Conservation (phyloP, 30 jellyfish, hydroid and myxozoan species). For the Turritopsis rubra region DNA sequence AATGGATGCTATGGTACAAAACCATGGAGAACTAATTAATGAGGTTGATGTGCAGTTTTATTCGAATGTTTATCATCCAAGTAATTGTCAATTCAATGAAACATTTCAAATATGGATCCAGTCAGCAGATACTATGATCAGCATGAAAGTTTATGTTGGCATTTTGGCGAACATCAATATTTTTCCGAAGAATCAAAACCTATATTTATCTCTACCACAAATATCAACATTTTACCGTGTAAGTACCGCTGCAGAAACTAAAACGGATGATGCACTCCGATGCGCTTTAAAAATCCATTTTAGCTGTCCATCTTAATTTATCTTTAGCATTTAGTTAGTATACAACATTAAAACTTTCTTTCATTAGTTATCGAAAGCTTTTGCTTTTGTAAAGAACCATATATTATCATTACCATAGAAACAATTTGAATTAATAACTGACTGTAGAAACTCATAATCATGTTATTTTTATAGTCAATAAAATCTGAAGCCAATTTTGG, state of each 20-base stretch:
- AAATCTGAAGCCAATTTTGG: slow-evolving; percentile 66
- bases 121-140: slow-evolving; percentile 45
- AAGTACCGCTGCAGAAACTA: not conserved
- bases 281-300: no score
- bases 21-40: slow-evolving; percentile 63
- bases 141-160: slow-evolving; percentile 76
- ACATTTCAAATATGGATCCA: slow-evolving; percentile 67
- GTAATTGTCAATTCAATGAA: slow-evolving; percentile 55
- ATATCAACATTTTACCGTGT: not conserved
- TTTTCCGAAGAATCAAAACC: not conserved
- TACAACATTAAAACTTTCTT: no score
- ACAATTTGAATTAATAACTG: not conserved
- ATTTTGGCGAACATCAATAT: slow-evolving; percentile 44
- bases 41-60: slow-evolving; percentile 81
- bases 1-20: not conserved
- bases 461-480: not conserved
- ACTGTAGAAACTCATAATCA: not conserved
- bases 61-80: slow-evolving; percentile 82
- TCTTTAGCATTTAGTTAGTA: no score
- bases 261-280: no score
- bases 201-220: not conserved
- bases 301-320: no score
- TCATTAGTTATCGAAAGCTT: not conserved
- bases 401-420: not conserved
- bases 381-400: not conserved